These are phyloP conservation scores for Cryptocephalus primarius DNA, from an alignment of 2,888 invertebrate species.

Conservation along the genomic window DNA sequence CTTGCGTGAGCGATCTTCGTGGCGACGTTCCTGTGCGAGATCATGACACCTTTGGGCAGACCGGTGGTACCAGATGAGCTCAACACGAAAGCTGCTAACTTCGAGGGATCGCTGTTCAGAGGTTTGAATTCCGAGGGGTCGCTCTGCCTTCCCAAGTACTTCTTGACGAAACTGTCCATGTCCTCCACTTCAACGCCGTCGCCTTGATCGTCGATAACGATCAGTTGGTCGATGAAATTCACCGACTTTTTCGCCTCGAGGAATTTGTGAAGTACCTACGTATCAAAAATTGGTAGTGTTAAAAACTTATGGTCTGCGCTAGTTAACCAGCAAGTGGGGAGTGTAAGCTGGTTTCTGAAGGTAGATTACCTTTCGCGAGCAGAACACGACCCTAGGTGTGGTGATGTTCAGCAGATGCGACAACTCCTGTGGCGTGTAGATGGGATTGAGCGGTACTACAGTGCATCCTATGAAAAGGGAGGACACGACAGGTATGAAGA, in stretches of 20 bases:
- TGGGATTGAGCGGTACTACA: conserved; percentile 21
- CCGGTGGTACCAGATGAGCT: conserved; percentile 64
- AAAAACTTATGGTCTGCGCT: too few relatives aligned
- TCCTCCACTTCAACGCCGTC: too few relatives aligned
- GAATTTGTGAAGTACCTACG: conserved; percentile 29
- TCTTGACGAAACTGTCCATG: conserved; percentile 6
- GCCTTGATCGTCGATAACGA: conserved; percentile 35
- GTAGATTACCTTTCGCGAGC: conserved; percentile 40
- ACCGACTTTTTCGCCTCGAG: conserved; percentile 36
- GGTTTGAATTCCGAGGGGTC: conserved; percentile 4
- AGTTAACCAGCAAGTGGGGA: too few relatives aligned
- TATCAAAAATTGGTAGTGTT: too few relatives aligned
- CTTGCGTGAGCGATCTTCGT: conserved; percentile 9
- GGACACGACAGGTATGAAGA: conserved; percentile 21
- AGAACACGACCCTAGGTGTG: conserved; percentile 54
- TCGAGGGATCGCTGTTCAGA: conserved; percentile 12
- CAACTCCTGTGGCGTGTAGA: conserved; percentile 14
- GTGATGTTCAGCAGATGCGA: conserved; percentile 50
- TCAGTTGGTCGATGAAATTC: conserved; percentile 38
- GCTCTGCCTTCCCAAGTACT: too few relatives aligned
- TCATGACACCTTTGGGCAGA: conserved; percentile 53
- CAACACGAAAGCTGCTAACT: conserved; percentile 30
- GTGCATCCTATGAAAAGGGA: conserved; percentile 22
- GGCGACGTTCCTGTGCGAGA: conserved; percentile 45
- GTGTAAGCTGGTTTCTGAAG: too few relatives aligned